A percentile compares a stretch with the other conserved stretches of the same genome.
These are phyloP conservation scores for Neria commutata DNA, from an alignment of 2,888 invertebrate genomes.

Conservation along the genomic window DNA sequence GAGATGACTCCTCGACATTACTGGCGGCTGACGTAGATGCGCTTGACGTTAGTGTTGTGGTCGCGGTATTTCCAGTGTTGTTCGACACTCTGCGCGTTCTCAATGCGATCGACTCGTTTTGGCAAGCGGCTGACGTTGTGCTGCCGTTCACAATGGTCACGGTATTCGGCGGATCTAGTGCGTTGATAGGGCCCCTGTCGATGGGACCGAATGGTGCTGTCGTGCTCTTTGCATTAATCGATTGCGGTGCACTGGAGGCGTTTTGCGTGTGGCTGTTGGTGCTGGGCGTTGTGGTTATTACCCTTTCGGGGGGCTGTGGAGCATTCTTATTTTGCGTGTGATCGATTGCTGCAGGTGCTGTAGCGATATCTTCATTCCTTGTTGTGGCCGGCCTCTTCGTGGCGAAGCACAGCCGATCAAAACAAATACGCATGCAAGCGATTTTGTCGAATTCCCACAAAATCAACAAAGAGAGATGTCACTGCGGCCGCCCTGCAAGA, in stretches of 20 bases:
- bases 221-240: constrained; percentile 22
- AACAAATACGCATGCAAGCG: constrained; percentile 90
- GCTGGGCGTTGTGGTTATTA: constrained; percentile 31
- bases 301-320: constrained; percentile 15
- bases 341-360: neutral
- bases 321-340: neutral
- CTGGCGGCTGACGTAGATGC: constrained; percentile 7
- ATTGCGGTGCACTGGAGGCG: constrained; percentile 26
- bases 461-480: constrained; percentile 44
- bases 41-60: constrained; percentile 4
- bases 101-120: neutral
- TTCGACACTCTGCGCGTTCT: constrained; percentile 7
- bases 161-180: constrained; percentile 35
- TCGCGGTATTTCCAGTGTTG: constrained; percentile 2
- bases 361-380: constrained; percentile 33
- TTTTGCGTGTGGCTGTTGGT: constrained; percentile 22
- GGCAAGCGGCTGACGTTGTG: neutral
- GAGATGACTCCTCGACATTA: constrained; percentile 2
- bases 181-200: too few relatives aligned
- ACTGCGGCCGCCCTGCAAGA: constrained; percentile 49
- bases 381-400: constrained; percentile 75
- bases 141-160: too few relatives aligned
- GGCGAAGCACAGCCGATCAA: constrained; percentile 89
- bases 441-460: constrained; percentile 59
- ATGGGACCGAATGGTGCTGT: too few relatives aligned